Evolutionary conservation across 2,888 invertebrate genomes (phyloP).

Genomic region (Arge pagana): DNA sequence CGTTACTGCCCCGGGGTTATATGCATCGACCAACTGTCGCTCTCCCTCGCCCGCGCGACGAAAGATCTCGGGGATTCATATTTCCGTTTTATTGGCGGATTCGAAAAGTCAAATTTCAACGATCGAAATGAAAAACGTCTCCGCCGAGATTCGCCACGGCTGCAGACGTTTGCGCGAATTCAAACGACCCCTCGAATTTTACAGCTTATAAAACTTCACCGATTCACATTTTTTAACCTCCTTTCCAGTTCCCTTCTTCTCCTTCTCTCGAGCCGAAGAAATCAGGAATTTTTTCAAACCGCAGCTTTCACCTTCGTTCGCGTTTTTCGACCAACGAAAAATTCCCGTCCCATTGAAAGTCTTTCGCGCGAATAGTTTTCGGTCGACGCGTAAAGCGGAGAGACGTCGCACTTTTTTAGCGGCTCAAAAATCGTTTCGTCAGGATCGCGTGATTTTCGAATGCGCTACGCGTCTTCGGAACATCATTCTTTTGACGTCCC

Average conservation of each 20-base stretch:
- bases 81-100: constrained; percentile 55
- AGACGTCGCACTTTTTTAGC: constrained; percentile 29
- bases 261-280: background rate
- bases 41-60: constrained; percentile 30
- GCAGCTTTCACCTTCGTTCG: background rate
- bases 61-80: constrained; percentile 50
- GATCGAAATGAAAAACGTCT: constrained; percentile 10
- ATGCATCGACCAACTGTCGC: constrained; percentile 55
- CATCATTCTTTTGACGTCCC: constrained; percentile 19
- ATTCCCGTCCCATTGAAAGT: too few species aligned
- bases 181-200: constrained; percentile 6
- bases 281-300: background rate
- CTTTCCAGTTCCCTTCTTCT: background rate
- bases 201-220: constrained; percentile 4
- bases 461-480: constrained; percentile 46
- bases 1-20: constrained; percentile 33
- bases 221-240: background rate
- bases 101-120: constrained; percentile 52
- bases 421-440: constrained; percentile 50
- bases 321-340: background rate
- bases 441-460: constrained; percentile 40
- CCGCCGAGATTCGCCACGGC: background rate
- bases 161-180: constrained; percentile 13
- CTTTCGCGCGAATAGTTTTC: too few species aligned
- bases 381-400: background rate